phyloP scores from a whole-genome alignment of 2,888 invertebrate species.

The Mellilla xanthometata region DNA sequence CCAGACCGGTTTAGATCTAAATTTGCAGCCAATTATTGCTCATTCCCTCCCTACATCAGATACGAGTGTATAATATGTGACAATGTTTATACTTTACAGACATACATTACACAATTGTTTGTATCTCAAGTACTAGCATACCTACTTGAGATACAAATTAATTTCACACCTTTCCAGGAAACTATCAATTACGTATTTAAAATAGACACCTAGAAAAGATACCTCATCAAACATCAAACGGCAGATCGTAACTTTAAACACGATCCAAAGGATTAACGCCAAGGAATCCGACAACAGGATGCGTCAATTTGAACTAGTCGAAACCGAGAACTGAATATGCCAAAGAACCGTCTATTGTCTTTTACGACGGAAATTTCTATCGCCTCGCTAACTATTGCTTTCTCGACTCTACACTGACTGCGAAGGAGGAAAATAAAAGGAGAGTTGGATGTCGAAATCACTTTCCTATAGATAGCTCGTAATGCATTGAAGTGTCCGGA shows the following conservation, averaged over 20 bases:
- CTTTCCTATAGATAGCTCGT: conserved; percentile 27
- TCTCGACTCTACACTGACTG: conserved; percentile 31
- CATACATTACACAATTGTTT: too few species aligned
- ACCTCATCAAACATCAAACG: conserved; percentile 63
- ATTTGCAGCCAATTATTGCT: conserved; percentile 4
- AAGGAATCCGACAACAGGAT: conserved; percentile 77
- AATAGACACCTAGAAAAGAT: conserved; percentile 41
- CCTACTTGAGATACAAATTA: too few species aligned
- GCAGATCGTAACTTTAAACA: conserved; percentile 58
- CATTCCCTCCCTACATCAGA: too few species aligned
- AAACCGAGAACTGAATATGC: conserved; percentile 58
- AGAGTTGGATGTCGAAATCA: conserved; percentile 32
- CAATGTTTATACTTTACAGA: too few species aligned
- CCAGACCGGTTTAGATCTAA: conserved; percentile 12
- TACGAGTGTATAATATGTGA: too few species aligned
- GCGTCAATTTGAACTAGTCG: conserved; percentile 74
- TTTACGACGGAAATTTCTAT: conserved; percentile 29
- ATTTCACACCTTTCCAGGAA: conserved; percentile 25
- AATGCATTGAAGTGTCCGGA: conserved; percentile 61
- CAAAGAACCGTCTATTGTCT: conserved; percentile 51
- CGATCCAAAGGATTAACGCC: conserved; percentile 65
- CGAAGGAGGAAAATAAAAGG: conserved; percentile 28
- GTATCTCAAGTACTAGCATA: too few species aligned
- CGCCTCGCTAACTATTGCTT: conserved; percentile 42
- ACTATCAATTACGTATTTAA: conserved; percentile 37